Evolutionary conservation across 2,113 vertebrate species (phyloP).

Genomic region (Gymnorhina tibicen): DNA sequence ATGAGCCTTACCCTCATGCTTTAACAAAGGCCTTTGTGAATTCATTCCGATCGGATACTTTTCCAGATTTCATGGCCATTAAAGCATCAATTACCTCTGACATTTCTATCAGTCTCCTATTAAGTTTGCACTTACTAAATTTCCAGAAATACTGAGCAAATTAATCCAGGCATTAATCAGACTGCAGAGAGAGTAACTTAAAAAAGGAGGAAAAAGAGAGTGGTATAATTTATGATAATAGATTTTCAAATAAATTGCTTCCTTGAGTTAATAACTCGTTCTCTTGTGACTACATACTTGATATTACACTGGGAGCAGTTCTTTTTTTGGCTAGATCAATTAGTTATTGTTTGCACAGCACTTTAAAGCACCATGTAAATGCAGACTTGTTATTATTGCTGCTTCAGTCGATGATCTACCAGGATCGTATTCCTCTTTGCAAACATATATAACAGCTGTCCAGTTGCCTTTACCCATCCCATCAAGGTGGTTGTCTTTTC

Average conservation of each 20-base stretch:
- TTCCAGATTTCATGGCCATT: conserved; percentile 57
- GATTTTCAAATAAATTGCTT: conserved; percentile 55
- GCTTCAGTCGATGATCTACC: neutral
- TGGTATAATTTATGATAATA: conserved; percentile 70
- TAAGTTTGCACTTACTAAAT: conserved; percentile 61
- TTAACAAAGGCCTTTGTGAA: neutral
- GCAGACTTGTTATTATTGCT: neutral
- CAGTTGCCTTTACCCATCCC: neutral
- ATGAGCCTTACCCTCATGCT: neutral
- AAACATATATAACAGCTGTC: neutral
- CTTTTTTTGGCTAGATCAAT: conserved; percentile 56
- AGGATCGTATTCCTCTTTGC: neutral
- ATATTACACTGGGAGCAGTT: conserved; percentile 24
- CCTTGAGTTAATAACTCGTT: conserved; percentile 52
- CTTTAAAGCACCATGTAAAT: conserved; percentile 39
- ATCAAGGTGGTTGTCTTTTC: neutral
- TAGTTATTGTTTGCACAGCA: conserved; percentile 55
- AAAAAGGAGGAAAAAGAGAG: conserved; percentile 5
- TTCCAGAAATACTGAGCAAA: conserved; percentile 67
- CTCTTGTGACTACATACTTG: conserved; percentile 5
- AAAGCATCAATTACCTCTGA: conserved; percentile 65
- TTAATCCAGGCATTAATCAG: conserved; percentile 66
- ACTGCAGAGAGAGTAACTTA: conserved; percentile 50
- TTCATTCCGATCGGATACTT: neutral
- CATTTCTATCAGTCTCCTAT: conserved; percentile 63